Evolutionary conservation across 2,888 invertebrate species (phyloP).

Genomic region (Congeria kusceri): DNA sequence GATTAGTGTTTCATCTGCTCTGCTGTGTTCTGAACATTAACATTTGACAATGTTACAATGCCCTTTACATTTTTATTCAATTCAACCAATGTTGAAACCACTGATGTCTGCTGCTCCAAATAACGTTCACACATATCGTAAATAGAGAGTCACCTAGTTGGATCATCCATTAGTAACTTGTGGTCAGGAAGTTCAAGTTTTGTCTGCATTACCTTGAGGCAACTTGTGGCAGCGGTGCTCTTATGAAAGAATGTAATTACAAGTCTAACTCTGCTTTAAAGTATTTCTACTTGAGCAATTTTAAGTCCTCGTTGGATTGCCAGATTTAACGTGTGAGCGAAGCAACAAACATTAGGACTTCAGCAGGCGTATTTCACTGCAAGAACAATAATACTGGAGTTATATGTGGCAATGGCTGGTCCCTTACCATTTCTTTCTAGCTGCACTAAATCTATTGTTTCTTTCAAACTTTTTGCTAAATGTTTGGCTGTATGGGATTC

Average conservation of each 20-base stretch:
- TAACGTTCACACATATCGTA: slow-evolving; percentile 52
- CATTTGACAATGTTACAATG: slow-evolving; percentile 48
- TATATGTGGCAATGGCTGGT: slow-evolving; percentile 43
- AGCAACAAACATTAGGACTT: slow-evolving; percentile 37
- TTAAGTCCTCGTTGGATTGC: slow-evolving; percentile 32
- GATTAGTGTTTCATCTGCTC: too few relatives aligned
- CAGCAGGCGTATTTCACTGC: slow-evolving; percentile 26
- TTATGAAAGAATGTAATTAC: slow-evolving; percentile 42
- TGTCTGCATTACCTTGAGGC: slow-evolving; percentile 19
- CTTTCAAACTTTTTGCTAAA: slow-evolving; percentile 24
- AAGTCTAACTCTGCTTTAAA: slow-evolving; percentile 38
- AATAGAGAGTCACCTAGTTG: slow-evolving; percentile 48
- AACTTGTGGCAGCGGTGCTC: slow-evolving; percentile 28
- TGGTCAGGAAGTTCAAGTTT: slow-evolving; percentile 39
- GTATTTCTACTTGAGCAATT: slow-evolving; percentile 22
- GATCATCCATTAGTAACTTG: slow-evolving; percentile 43
- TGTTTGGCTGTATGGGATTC: slow-evolving; percentile 48
- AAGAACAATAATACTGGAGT: slow-evolving; percentile 45
- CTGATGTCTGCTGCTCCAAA: slow-evolving; percentile 53
- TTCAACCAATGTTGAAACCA: slow-evolving; percentile 33
- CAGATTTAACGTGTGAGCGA: slow-evolving; percentile 51
- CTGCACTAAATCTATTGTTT: slow-evolving; percentile 25
- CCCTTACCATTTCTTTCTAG: slow-evolving; percentile 16
- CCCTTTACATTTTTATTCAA: slow-evolving; percentile 40
- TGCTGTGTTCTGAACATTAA: slow-evolving; percentile 34